Percentiles rank a stretch among this genome's conserved stretches.
phyloP scores from a whole-genome alignment of 2,797 vertebrate genomes.

The Borostomias antarcticus region DNA sequence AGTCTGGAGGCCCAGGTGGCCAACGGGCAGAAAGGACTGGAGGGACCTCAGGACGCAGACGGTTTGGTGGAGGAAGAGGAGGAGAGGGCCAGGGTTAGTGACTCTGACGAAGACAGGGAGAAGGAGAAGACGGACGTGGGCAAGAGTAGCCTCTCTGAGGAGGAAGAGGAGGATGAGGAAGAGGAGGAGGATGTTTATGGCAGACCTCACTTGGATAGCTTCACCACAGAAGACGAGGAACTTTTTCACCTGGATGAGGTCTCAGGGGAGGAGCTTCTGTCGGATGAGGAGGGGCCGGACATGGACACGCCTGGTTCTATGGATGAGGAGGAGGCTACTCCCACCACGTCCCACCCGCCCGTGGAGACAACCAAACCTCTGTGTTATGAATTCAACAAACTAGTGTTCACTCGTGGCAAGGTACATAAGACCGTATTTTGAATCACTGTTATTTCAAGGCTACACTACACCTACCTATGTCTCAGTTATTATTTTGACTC shows the following conservation, averaged over 20 bases:
- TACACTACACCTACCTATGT: too few species aligned
- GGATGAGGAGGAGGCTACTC: constrained; percentile 66
- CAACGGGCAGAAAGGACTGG: constrained; percentile 34
- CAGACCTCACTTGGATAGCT: constrained; percentile 60
- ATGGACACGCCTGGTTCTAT: constrained; percentile 60
- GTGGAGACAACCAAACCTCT: constrained; percentile 45
- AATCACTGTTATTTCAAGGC: neutral
- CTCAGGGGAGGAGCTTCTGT: constrained; percentile 81
- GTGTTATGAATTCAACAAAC: constrained; percentile 85
- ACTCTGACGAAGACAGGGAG: constrained; percentile 77
- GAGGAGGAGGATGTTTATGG: constrained; percentile 55
- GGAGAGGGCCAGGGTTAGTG: constrained; percentile 72
- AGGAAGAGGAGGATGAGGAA: constrained; percentile 64
- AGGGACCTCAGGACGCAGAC: constrained; percentile 75
- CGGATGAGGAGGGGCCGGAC: constrained; percentile 80
- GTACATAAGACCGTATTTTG: constrained; percentile 59
- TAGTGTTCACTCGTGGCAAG: constrained; percentile 90
- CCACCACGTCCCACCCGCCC: too few species aligned
- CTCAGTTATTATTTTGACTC: too few species aligned
- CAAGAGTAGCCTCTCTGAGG: constrained; percentile 70
- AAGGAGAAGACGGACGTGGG: constrained; percentile 65
- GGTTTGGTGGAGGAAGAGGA: constrained; percentile 78
- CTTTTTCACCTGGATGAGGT: constrained; percentile 74
- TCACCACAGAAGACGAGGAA: constrained; percentile 77
- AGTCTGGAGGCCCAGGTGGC: constrained; percentile 36